Evolutionary conservation across 2,113 vertebrate genomes (phyloP).

Genomic region (Synodontis membranacea): DNA sequence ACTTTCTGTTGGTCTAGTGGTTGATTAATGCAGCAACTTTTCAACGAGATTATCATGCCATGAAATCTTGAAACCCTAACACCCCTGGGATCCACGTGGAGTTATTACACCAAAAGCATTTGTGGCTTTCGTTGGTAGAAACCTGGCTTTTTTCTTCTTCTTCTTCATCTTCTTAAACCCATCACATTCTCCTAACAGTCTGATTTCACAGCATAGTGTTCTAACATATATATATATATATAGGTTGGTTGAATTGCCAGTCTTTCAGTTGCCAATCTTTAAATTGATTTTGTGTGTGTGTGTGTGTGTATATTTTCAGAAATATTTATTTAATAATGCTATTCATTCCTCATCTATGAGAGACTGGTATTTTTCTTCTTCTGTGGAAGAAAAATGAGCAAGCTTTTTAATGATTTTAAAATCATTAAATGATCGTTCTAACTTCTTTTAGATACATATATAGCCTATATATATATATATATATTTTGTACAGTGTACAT

Average conservation of each 20-base stretch:
- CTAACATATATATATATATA: neutral
- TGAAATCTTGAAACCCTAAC: neutral
- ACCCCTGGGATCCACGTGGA: slow-evolving; percentile 49
- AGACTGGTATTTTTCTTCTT: slow-evolving; percentile 11
- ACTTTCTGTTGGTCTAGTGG: neutral
- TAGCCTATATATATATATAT: neutral
- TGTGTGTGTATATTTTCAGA: slow-evolving; percentile 9
- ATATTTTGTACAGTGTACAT: slow-evolving; percentile 72
- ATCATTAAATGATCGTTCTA: slow-evolving; percentile 53
- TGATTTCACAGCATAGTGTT: neutral
- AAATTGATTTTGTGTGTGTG: neutral
- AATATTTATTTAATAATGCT: slow-evolving; percentile 21
- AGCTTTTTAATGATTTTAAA: slow-evolving; percentile 43
- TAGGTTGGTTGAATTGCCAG: neutral
- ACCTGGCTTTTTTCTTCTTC: slow-evolving; percentile 30
- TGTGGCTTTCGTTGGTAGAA: slow-evolving; percentile 61
- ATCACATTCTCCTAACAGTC: slow-evolving; percentile 9
- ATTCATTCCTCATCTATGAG: neutral
- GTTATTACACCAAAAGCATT: slow-evolving; percentile 65
- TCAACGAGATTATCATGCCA: neutral
- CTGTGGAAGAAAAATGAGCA: slow-evolving; percentile 46
- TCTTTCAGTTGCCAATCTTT: slow-evolving; percentile 40
- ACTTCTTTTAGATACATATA: slow-evolving; percentile 42
- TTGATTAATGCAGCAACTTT: neutral
- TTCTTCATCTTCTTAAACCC: slow-evolving; percentile 25